A percentile compares a stretch with the other conserved stretches of the same genome.
These are phyloP conservation scores for Geococcyx californianus DNA, from an alignment of 2,113 vertebrate species.

Conservation along the genomic window DNA sequence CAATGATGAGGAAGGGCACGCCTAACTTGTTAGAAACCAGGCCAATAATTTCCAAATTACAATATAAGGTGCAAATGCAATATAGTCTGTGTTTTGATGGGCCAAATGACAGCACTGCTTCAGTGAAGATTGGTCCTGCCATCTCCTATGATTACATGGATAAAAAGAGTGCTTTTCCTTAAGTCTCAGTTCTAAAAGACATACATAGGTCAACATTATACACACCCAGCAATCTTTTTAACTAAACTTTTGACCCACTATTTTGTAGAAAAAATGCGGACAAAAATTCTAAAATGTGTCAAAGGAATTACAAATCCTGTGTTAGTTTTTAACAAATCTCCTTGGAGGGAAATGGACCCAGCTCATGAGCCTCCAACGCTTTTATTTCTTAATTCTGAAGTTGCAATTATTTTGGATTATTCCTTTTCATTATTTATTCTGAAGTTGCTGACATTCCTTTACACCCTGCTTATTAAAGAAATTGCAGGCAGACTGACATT, in stretches of 20 bases:
- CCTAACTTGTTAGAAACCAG: background rate
- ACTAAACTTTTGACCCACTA: background rate
- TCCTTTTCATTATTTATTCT: background rate
- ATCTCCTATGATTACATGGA: background rate
- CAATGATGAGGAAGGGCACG: background rate
- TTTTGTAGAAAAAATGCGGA: background rate
- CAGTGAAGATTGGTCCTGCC: background rate
- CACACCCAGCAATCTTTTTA: rapidly evolving
- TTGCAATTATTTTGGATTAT: background rate
- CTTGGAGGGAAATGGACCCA: background rate
- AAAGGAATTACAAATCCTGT: background rate
- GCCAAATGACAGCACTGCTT: background rate
- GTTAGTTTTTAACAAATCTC: background rate
- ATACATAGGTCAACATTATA: background rate
- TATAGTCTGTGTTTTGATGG: background rate
- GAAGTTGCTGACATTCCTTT: background rate
- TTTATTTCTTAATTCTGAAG: background rate
- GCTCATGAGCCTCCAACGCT: background rate
- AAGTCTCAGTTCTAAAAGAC: background rate
- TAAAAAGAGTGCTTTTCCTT: background rate
- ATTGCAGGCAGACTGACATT: background rate
- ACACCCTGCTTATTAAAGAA: background rate
- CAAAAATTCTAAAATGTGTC: background rate
- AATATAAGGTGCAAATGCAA: background rate
- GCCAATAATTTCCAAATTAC: background rate